A percentile compares a stretch with the other conserved stretches of the same genome.
These are phyloP conservation scores for Bujurquina vittata DNA, from an alignment of 2,113 vertebrate species.

Conservation along the genomic window DNA sequence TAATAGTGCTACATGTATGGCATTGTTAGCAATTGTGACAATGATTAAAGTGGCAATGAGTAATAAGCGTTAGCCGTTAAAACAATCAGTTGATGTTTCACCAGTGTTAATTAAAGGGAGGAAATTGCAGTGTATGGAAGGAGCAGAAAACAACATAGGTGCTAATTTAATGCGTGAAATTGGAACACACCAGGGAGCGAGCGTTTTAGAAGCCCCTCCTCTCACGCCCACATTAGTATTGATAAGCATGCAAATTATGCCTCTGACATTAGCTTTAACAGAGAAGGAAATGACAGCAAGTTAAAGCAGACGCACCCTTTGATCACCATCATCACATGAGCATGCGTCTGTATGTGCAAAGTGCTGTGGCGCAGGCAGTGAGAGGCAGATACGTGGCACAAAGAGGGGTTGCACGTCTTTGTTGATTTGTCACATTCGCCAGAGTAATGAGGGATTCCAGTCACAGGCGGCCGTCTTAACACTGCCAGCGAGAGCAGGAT, in stretches of 20 bases:
- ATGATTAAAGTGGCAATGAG: constrained; percentile 46
- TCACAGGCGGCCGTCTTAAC: constrained; percentile 38
- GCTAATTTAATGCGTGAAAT: constrained; percentile 29
- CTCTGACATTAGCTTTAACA: neutral
- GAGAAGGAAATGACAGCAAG: constrained; percentile 12
- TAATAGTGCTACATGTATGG: constrained; percentile 40
- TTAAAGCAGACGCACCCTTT: neutral
- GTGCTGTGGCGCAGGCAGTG: neutral
- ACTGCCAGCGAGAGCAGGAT: constrained; percentile 19
- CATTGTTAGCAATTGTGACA: constrained; percentile 40
- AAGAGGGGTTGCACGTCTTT: constrained; percentile 32
- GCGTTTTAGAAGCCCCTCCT: neutral
- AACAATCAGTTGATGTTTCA: constrained; percentile 37
- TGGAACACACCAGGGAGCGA: neutral
- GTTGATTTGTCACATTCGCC: constrained; percentile 61
- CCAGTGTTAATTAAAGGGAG: constrained; percentile 58
- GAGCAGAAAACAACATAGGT: constrained; percentile 9
- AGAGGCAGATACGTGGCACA: neutral
- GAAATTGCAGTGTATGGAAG: constrained; percentile 2
- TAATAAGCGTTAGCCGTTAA: constrained; percentile 53
- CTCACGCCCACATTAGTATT: constrained; percentile 7
- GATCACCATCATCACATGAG: neutral
- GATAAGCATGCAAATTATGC: constrained; percentile 13
- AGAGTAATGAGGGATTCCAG: constrained; percentile 59
- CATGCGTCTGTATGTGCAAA: constrained; percentile 3